These are phyloP conservation scores for Proales similis DNA, from an alignment of 1,140 invertebrate genomes.

Conservation along the genomic window DNA sequence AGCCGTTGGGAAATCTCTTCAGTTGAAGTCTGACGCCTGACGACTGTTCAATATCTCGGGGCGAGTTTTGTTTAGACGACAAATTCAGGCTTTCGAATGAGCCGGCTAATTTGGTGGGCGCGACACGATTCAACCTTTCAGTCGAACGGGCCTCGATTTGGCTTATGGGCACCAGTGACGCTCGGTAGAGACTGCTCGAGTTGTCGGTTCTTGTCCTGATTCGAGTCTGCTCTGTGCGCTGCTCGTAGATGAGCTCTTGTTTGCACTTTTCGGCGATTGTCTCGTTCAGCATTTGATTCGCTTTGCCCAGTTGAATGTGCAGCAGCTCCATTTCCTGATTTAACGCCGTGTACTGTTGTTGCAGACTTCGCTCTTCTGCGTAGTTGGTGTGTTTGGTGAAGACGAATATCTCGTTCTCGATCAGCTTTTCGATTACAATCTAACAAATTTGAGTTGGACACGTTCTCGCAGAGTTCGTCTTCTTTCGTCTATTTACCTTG, in stretches of 20 bases:
- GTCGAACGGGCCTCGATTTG: constrained; percentile 12
- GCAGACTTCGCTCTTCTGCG: constrained; percentile 7
- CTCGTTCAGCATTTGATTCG: constrained; percentile 30
- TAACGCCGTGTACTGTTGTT: constrained; percentile 30
- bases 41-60: too few species aligned
- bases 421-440: constrained; percentile 21
- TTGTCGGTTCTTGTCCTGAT: constrained; percentile 3
- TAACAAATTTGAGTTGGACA: neutral
- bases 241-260: constrained; percentile 34
- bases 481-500: constrained; percentile 5
- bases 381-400: constrained; percentile 12
- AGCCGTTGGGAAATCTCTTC: too few species aligned
- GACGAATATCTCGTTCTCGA: constrained; percentile 23
- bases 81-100: too few species aligned
- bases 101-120: too few species aligned
- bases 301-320: constrained; percentile 25
- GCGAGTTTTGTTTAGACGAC: too few species aligned
- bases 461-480: neutral
- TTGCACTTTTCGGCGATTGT: constrained; percentile 36
- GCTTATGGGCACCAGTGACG: constrained; percentile 13
- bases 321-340: constrained; percentile 34
- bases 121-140: too few species aligned
- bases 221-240: constrained; percentile 8
- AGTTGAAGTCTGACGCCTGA: too few species aligned
- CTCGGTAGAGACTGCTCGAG: constrained; percentile 1